Evolutionary conservation across 2,888 invertebrate species (phyloP).

Genomic region (Ophion costatus): DNA sequence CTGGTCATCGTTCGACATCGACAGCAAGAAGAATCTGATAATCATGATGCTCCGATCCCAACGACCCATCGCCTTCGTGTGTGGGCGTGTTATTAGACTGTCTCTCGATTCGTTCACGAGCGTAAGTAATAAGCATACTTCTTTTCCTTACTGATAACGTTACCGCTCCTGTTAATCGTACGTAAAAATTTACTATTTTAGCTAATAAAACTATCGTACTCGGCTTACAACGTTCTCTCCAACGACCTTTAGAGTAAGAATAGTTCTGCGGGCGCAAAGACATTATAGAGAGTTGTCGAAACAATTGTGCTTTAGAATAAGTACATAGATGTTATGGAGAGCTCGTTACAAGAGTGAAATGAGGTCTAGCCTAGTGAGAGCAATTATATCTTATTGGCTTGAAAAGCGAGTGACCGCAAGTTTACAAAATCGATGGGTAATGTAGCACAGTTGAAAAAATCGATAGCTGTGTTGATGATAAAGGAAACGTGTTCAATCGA

Average conservation of each 20-base stretch:
- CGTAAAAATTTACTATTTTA: background rate
- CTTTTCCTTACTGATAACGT: background rate
- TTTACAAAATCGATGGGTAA: background rate
- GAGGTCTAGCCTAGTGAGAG: background rate
- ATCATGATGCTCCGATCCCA: conserved; percentile 66
- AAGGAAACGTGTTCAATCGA: background rate
- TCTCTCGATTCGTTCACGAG: conserved; percentile 67
- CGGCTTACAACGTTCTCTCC: background rate
- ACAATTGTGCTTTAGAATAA: too few species aligned
- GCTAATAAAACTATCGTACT: conserved; percentile 3
- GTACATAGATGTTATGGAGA: background rate
- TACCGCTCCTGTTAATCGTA: background rate
- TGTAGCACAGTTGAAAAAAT: background rate
- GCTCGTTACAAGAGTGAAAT: background rate
- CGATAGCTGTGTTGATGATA: background rate
- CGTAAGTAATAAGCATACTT: conserved; percentile 60
- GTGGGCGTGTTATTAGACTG: conserved; percentile 67
- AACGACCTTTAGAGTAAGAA: background rate
- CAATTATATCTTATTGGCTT: background rate
- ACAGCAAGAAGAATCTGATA: conserved; percentile 63
- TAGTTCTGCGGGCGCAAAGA: background rate
- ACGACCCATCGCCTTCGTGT: conserved; percentile 67
- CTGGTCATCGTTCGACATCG: conserved; percentile 62
- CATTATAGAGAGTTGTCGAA: background rate
- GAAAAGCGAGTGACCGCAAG: background rate